Conservation (phyloP, 1,140 invertebrate species). For the Nasonia giraulti region DNA sequence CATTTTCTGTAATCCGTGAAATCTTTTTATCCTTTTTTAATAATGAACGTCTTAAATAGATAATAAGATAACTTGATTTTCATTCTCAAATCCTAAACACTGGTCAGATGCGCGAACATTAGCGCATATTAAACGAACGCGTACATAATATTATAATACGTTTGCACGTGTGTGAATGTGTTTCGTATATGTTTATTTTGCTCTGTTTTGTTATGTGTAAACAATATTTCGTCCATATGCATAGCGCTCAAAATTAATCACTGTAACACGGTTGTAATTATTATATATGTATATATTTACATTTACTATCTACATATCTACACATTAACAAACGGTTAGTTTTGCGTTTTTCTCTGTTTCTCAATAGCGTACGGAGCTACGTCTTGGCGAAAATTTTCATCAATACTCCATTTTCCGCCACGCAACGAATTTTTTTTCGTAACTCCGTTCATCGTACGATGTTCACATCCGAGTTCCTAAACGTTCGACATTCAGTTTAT, state of each 20-base stretch:
- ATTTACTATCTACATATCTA: conserved; percentile 75
- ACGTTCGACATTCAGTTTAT: conserved; percentile 31
- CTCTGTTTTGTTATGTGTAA: conserved; percentile 46
- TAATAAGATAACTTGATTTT: conserved; percentile 54
- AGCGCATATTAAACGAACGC: conserved; percentile 41
- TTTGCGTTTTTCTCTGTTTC: conserved; percentile 61
- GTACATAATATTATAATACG: conserved; percentile 45
- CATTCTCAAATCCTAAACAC: conserved; percentile 59
- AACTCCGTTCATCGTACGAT: conserved; percentile 1
- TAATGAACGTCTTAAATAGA: conserved; percentile 45
- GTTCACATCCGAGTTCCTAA: conserved; percentile 21
- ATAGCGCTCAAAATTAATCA: conserved; percentile 60
- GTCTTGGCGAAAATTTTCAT: conserved; percentile 31
- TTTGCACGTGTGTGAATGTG: conserved; percentile 42
- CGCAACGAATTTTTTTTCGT: not conserved
- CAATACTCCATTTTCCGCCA: not conserved
- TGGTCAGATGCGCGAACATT: conserved; percentile 50
- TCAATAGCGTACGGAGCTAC: conserved; percentile 39
- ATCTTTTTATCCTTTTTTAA: conserved; percentile 19
- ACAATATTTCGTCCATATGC: conserved; percentile 50
- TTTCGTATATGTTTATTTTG: conserved; percentile 45
- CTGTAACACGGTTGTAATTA: conserved; percentile 62
- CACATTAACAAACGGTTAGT: conserved; percentile 74
- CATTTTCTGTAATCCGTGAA: conserved; percentile 13
- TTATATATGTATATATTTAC: conserved; percentile 67